Base-by-base conservation (phyloP, 2,797 vertebrate genomes). In the Agapornis canus region DNA sequence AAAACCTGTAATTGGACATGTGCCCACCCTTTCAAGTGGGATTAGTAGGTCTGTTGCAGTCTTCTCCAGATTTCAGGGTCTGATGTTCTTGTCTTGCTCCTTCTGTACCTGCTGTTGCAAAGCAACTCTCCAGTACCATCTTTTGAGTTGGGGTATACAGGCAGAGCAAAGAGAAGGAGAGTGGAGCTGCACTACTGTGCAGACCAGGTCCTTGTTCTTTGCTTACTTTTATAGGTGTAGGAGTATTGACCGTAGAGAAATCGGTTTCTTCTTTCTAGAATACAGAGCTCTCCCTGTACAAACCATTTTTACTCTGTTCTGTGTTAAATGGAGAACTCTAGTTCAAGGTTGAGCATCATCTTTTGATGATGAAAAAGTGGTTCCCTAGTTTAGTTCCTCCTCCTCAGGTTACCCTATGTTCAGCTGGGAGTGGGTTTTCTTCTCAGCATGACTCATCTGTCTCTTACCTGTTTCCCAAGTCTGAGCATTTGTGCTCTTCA, bases 11-110 rank as follows among this genome's bases (percentile, higher is more conserved):
- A 87, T 75, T 97, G 88, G 75, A 94, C 68, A 83, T 39, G 26
- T 91, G 52, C 37, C 64, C 71, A 92, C 95, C 49, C 69, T 96
- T 95, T 89, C 78, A 81, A 91, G 70, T 76, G 69, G 21, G 69
- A 92, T 96, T 95, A 91, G 81, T 59, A 93, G 49, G 31, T 84
- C 29, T 73, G n/a, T 39, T 91, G 39, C 43, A 87, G 66, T 63
- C 51, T 85, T 87, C 16, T 45, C 54, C 75, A 69, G 81, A 93
- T 91, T 93, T 89, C 60, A 59, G 66, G 31, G 9, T 77, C 40
- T 85, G n/a, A 59, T 70, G 64, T 75, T 84, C 51, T 73, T 56
- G 14, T 61, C 82, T 63, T 65, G 19, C 9, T 89, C 26, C 31
- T 65, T 49, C 12, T 19, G 26, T 49, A n/a, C 35, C 59, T 43